Evolutionary conservation across 2,888 invertebrate species (phyloP).

Genomic region (Hetaerina titia): DNA sequence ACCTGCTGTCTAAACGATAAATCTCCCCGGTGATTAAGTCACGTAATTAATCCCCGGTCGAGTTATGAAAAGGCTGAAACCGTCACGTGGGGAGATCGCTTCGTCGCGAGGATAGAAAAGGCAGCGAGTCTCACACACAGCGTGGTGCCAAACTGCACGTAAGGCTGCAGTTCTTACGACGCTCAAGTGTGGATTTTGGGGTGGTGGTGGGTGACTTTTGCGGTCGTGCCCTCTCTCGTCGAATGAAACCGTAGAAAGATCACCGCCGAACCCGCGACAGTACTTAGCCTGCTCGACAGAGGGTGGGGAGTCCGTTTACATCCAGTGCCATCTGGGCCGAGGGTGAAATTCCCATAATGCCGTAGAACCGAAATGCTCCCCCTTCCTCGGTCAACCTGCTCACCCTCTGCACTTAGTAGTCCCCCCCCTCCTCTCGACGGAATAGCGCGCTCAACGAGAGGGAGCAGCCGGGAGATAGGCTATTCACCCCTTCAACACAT

Average conservation of each 20-base stretch:
- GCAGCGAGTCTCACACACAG: not conserved
- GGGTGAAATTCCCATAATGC: too few species aligned
- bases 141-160: not conserved
- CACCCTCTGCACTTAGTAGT: not conserved
- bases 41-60: not conserved
- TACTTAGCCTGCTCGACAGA: not conserved
- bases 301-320: too few species aligned
- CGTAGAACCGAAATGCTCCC: not conserved
- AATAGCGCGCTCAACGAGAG: not conserved
- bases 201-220: too few species aligned
- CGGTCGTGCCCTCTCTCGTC: not conserved
- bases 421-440: not conserved
- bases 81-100: not conserved
- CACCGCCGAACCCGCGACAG: not conserved
- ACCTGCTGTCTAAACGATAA: not conserved
- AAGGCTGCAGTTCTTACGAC: not conserved
- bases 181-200: too few species aligned
- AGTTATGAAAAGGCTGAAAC: too few species aligned
- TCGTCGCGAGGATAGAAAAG: not conserved
- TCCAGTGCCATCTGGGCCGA: too few species aligned
- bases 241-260: not conserved
- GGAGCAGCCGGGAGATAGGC: not conserved
- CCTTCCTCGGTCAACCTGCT: not conserved
- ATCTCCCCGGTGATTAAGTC: not conserved
- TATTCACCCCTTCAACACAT: constrained; percentile 34